phyloP scores from a whole-genome alignment of 2,113 vertebrate genomes.

The Microtus richardsoni region DNA sequence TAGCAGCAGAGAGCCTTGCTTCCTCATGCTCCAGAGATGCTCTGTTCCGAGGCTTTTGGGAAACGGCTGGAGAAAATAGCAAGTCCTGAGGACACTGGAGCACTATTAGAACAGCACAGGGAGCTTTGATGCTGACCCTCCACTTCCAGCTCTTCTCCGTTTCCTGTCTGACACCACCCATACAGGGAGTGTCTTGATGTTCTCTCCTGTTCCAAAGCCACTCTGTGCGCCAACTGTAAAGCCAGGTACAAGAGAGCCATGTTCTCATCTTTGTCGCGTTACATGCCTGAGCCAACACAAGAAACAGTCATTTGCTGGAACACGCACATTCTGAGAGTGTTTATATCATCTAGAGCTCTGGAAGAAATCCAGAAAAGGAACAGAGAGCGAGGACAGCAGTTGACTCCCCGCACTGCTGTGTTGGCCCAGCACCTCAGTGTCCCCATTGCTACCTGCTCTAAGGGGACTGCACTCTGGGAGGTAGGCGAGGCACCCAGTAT shows the following conservation, averaged over 20 bases:
- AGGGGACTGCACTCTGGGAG: not conserved
- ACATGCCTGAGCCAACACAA: not conserved
- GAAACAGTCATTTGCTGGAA: not conserved
- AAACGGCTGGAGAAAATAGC: not conserved
- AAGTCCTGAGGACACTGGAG: not conserved
- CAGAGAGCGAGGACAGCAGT: not conserved
- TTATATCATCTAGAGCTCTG: not conserved
- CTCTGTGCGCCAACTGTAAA: not conserved
- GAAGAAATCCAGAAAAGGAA: not conserved
- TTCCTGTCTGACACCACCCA: not conserved
- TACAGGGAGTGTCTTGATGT: not conserved
- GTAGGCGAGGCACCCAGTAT: not conserved
- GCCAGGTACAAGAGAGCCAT: not conserved
- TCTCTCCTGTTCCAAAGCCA: conserved; percentile 4
- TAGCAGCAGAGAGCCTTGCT: not conserved
- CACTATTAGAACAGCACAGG: not conserved
- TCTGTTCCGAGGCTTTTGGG: not conserved
- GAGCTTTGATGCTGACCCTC: not conserved
- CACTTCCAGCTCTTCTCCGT: not conserved
- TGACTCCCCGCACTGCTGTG: not conserved
- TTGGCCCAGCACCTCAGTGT: not conserved
- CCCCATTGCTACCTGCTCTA: not conserved
- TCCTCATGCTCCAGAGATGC: not conserved
- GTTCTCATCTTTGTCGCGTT: not conserved
- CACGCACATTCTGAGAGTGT: not conserved